Evolutionary conservation across 1,140 invertebrate species (phyloP).

Genomic region (Drosophila nannoptera): DNA sequence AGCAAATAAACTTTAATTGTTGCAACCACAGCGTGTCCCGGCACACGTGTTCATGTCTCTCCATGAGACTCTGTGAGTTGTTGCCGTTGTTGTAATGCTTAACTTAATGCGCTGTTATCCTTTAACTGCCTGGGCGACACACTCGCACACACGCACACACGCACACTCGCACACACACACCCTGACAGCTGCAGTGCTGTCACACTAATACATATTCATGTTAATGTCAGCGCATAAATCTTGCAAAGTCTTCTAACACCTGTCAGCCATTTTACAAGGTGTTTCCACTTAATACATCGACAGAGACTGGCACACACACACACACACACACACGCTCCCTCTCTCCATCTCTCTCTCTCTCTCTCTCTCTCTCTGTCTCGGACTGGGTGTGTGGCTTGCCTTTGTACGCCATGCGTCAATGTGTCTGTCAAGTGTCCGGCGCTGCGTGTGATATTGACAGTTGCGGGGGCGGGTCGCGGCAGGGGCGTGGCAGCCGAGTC

Average conservation of each 20-base stretch:
- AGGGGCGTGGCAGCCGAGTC: not conserved
- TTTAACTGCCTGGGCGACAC: constrained; percentile 72
- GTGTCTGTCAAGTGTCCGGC: constrained; percentile 74
- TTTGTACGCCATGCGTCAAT: constrained; percentile 76
- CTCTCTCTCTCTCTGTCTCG: not conserved
- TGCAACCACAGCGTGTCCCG: constrained; percentile 71
- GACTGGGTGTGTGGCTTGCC: constrained; percentile 40
- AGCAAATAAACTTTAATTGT: constrained; percentile 77
- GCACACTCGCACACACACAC: too few relatives aligned
- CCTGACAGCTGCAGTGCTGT: constrained; percentile 49
- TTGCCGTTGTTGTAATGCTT: constrained; percentile 70
- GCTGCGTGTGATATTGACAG: constrained; percentile 75
- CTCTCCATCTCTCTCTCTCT: not conserved
- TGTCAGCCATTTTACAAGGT: constrained; percentile 77
- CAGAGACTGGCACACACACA: constrained; percentile 34
- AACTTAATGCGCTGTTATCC: constrained; percentile 77
- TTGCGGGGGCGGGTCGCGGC: constrained; percentile 3
- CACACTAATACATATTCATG: constrained; percentile 74
- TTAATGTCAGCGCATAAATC: constrained; percentile 77
- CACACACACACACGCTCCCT: constrained; percentile 16
- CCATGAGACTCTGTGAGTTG: constrained; percentile 31
- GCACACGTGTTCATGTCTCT: constrained; percentile 61
- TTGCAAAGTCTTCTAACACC: constrained; percentile 77
- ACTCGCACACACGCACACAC: constrained; percentile 9
- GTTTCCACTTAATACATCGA: constrained; percentile 75